A percentile compares a stretch with the other conserved stretches of the same genome.
phyloP scores from a whole-genome alignment of 2,888 invertebrate genomes.

The Orthosia incerta region DNA sequence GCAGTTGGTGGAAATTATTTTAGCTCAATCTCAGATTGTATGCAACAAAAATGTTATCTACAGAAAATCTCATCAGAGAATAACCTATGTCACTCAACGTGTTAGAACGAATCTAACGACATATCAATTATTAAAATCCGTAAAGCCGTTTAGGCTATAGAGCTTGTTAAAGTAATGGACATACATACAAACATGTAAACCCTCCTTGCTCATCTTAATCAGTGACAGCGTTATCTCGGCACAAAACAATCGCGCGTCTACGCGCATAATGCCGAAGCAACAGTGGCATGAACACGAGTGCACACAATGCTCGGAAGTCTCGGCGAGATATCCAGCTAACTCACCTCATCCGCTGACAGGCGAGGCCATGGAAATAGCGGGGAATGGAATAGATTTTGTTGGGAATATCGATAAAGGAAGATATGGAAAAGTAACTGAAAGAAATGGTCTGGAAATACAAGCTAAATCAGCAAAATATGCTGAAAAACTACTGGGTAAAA shows the following conservation, averaged over 20 bases:
- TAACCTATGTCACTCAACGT: not conserved
- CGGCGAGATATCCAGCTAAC: slow-evolving; percentile 67
- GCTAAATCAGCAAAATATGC: no score
- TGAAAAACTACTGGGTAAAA: no score
- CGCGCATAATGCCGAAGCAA: slow-evolving; percentile 57
- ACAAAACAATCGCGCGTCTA: slow-evolving; percentile 36
- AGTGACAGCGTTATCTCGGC: slow-evolving; percentile 32
- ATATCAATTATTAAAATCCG: not conserved
- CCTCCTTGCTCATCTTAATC: slow-evolving; percentile 25
- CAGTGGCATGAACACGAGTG: slow-evolving; percentile 55
- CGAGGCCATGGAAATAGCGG: slow-evolving; percentile 53
- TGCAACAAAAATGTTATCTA: no score
- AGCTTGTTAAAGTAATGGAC: not conserved
- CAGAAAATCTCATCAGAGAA: no score
- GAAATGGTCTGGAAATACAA: no score
- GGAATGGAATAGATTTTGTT: no score
- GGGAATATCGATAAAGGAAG: not conserved
- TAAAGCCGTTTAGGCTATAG: not conserved
- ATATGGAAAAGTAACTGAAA: not conserved
- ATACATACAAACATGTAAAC: not conserved
- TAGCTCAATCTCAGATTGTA: no score
- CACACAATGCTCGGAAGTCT: slow-evolving; percentile 73
- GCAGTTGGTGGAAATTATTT: no score
- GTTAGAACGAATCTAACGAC: not conserved
- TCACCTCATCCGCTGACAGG: slow-evolving; percentile 69